A percentile compares a stretch with the other conserved stretches of the same genome.
Evolutionary conservation across 1,140 invertebrate species (phyloP).

Genomic region (Drosophila azteca): DNA sequence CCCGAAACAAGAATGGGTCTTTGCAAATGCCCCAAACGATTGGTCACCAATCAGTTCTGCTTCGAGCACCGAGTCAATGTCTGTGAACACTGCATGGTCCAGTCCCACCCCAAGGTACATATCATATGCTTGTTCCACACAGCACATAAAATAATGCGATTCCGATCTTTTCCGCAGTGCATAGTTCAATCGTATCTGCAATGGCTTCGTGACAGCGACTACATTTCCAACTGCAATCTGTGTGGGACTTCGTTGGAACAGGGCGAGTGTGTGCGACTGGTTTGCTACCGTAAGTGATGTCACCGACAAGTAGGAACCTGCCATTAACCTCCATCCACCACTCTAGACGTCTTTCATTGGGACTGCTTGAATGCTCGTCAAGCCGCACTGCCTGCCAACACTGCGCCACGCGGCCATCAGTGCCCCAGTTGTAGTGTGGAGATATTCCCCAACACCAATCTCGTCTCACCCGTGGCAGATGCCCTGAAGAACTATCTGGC

Average conservation of each 20-base stretch:
- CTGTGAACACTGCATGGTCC: constrained; percentile 98
- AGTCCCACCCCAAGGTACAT: constrained; percentile 96
- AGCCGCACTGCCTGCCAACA: constrained; percentile 76
- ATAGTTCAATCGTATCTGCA: constrained; percentile 98
- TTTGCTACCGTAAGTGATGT: constrained; percentile 91
- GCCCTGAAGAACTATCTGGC: constrained; percentile 68
- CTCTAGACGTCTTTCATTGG: constrained; percentile 80
- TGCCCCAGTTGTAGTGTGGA: constrained; percentile 73
- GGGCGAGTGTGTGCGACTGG: constrained; percentile 94
- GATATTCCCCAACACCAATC: constrained; percentile 79
- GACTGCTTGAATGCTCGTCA: constrained; percentile 80
- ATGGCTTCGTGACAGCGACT: constrained; percentile 99
- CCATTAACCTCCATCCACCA: neutral
- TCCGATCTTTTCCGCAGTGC: constrained; percentile 88
- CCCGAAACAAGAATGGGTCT: constrained; percentile 90
- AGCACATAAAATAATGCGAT: neutral
- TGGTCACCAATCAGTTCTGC: constrained; percentile 99
- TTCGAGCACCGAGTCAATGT: constrained; percentile 99
- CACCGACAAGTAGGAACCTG: neutral
- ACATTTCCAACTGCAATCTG: constrained; percentile 94
- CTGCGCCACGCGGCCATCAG: constrained; percentile 75
- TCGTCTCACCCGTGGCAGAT: constrained; percentile 81
- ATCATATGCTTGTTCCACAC: neutral
- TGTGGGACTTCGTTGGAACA: constrained; percentile 91
- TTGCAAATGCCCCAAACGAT: constrained; percentile 98